Evolutionary conservation across 2,113 vertebrate genomes (phyloP), one percentile per base, ranked within the genome.

Genomic region (Oenanthe oenanthe): DNA sequence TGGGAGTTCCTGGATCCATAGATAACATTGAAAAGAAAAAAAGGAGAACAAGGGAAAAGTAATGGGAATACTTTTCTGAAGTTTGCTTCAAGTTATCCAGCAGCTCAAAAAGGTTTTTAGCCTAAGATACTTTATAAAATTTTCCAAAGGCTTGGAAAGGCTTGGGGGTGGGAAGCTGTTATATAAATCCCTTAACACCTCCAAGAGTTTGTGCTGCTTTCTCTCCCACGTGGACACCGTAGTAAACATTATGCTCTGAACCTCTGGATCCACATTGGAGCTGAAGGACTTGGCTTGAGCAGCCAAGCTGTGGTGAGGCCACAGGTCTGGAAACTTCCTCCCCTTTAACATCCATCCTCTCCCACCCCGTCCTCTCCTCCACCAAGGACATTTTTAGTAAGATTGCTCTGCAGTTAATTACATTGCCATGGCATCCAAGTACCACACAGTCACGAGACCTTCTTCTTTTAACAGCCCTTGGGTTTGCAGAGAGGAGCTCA

Each of bases 321-420:
- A 62, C 51, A 70, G 75, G 62, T 48, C 78, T 83, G 72, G 67
- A 94, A 95, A 90, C 43, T 43, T 92, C 66, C 76, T 78, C 51
- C 60, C 63, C 71, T 94, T 71, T 31, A 60, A 56, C 89, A 90
- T 43, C 87, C 82, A n/a, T 40, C 67, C 82, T 80, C 88, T 70
- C 65, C 71, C 92, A 80, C 58, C 82, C 82, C 34, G 0, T 67
- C 38, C 78, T 92, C 93, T 94, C 89, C 90, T 90, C 91, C 94
- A 94, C 65, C 76, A 89, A 86, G 91, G 94, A 92, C 95, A 90
- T 96, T 96, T 95, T 96, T 96, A 96, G 95, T 14, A 96, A 94
- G 88, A 88, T 85, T 83, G 75, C 93, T 88, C 60, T 45, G 75
- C 82, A 94, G 75, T 51, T 96, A 96, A 93, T 95, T 96, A 63